Conservation (phyloP, 2,888 invertebrate species). For the Cheilosia grossa region DNA sequence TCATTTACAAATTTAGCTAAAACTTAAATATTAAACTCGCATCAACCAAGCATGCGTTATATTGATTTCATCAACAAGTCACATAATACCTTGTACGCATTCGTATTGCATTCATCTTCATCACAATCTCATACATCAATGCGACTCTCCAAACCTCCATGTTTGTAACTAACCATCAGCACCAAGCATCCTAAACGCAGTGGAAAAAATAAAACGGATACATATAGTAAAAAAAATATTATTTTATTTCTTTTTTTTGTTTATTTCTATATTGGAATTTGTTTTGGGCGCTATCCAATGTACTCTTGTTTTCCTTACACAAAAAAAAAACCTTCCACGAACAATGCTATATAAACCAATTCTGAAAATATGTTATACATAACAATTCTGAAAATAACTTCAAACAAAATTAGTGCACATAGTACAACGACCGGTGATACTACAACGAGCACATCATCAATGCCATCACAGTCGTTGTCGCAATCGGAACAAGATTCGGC, state of each 20-base stretch:
- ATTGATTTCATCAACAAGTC: not conserved
- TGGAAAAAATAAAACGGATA: conserved; percentile 50
- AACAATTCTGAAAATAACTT: conserved; percentile 3
- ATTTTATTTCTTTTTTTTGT: conserved; percentile 51
- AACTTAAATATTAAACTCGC: not conserved
- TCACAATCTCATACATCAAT: conserved; percentile 21
- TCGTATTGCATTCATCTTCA: conserved; percentile 19
- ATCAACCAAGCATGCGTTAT: conserved; percentile 27
- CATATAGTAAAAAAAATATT: conserved; percentile 50
- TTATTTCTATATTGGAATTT: conserved; percentile 62
- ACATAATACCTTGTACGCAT: not conserved
- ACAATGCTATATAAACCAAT: conserved; percentile 44
- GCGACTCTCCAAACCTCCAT: conserved; percentile 16
- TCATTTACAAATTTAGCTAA: no score
- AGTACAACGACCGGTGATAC: conserved; percentile 70
- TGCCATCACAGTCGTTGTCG: conserved; percentile 52
- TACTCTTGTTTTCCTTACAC: conserved; percentile 42
- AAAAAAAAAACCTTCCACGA: conserved; percentile 35
- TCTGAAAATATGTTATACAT: conserved; percentile 15
- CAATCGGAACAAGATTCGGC: conserved; percentile 50
- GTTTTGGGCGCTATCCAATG: conserved; percentile 49
- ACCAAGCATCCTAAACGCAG: conserved; percentile 35
- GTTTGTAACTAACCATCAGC: conserved; percentile 64
- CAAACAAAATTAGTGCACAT: conserved; percentile 54
- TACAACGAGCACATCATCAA: conserved; percentile 60